Base-by-base conservation (phyloP, 2,888 invertebrate species). In the Mythimna pallens region DNA sequence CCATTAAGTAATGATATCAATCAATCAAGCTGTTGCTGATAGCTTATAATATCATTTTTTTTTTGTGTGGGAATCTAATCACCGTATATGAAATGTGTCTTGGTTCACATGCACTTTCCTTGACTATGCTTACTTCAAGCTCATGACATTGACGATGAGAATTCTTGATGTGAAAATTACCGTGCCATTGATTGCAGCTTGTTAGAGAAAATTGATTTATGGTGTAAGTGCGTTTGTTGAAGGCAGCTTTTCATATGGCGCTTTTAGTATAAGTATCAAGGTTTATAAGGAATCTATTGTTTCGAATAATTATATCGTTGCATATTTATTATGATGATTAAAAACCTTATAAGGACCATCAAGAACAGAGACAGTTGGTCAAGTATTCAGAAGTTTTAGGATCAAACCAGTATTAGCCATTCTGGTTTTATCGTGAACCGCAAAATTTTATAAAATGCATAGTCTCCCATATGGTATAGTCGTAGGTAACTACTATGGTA, bases 21-120 rank as follows among this genome's bases (percentile, higher is more conserved):
- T 65, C 34, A 68, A 66, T 52, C 4, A 65, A 62, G 2, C n/a
- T 6, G 57, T 54, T 61, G 14, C 34, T 47, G 3, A 64, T 36
- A 30, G 14, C 50, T 70, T 58, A 40, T 65, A 57, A 63, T 22
- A 57, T 7, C 14, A 63, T 61, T 50, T 61, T 43, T 65, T 43
- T 65, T n/a, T 70, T 47, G 47, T 47, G 47, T 73, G 83, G 57
- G 66, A 71, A 78, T 50, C 30, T 54, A 65, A 61, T 82, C 63
- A 65, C 0, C 84, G 50, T 64, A 75, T 65, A 50, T 64, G 40
- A 76, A 86, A 78, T 40, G 70, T 86, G 85, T 77, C 55, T 47
- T 8, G 5, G 69, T 89, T 89, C 90, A 65, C 89, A 89, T 81
- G 84, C 76, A 82, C 76, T 87, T 80, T 58, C 59, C 52, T 63